phyloP scores from a whole-genome alignment of 1,140 invertebrate species.

The Macrostomum lignano region DNA sequence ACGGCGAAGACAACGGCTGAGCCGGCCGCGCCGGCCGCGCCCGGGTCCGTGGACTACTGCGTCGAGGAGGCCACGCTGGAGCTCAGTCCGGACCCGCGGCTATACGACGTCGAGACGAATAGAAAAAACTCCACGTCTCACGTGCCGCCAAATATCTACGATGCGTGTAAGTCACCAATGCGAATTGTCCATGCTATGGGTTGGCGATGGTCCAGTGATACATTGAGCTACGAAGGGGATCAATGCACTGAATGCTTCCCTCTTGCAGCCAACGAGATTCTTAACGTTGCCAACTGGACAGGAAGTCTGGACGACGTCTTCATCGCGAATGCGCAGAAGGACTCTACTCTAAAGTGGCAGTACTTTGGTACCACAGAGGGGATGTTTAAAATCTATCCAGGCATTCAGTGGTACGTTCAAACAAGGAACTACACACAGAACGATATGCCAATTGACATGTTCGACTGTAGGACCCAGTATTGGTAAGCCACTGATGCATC shows the following conservation, averaged over 20 bases:
- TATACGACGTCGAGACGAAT: constrained; percentile 48
- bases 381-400: constrained; percentile 65
- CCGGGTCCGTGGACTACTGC: too few relatives aligned
- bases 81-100: constrained; percentile 56
- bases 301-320: constrained; percentile 52
- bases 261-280: constrained; percentile 16
- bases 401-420: constrained; percentile 24
- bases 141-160: constrained; percentile 69
- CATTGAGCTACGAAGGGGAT: too few relatives aligned
- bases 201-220: too few relatives aligned
- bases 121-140: constrained; percentile 55
- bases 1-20: too few relatives aligned
- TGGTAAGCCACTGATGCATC: constrained; percentile 11
- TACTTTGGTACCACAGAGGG: constrained; percentile 73
- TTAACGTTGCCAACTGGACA: constrained; percentile 55
- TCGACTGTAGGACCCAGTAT: constrained; percentile 7
- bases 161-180: constrained; percentile 49
- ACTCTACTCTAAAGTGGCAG: constrained; percentile 68
- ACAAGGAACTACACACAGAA: neutral
- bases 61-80: too few relatives aligned
- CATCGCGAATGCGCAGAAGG: constrained; percentile 48
- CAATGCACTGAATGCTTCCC: too few relatives aligned
- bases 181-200: too few relatives aligned
- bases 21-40: too few relatives aligned
- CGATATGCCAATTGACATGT: constrained; percentile 3